Base-by-base conservation (phyloP, 2,113 vertebrate species). In the Lagopus muta region DNA sequence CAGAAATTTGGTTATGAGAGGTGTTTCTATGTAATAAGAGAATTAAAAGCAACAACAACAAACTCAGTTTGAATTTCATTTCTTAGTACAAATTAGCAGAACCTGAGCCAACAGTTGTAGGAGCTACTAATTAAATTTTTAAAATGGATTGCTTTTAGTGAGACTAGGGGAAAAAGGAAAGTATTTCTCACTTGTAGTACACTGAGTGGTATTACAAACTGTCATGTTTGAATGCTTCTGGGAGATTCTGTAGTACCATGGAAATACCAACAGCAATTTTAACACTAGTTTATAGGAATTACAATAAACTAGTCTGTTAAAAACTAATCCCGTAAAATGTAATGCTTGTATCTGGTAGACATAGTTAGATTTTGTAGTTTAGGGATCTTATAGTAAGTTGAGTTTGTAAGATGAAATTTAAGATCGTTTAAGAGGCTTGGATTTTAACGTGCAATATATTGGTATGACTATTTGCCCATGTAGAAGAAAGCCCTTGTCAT, bases 21-120 rank as follows among this genome's bases (percentile, higher is more conserved):
- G 4, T 73, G 18, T 8, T 84, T 85, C 2, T 13, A 5, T 2
- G 0, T 21, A 82, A 82, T 2, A 50, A 8, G 30, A 75, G 30
- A 48, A 36, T 50, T 11, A 72, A 90, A 64, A 24, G 0, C 0
- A 9, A 10, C 36, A 38, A 38, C 21, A 27, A 62, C 13, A 61
- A 61, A 17, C 13, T 73, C 1, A 58, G 82, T 91, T 82, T 89
- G 24, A 18, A 36, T 21, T 76, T 72, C 4, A 24, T 79, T 91
- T 85, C 18, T 13, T 73, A 91, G 40, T 27, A 65, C 8, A 74
- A 43, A 55, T 74, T 55, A 82, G 32, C n/a, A 91, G 62, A 66
- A 79, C 12, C 42, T n/a, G 30, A 96, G 45, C 21, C 43, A 91
- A 55, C 3, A 73, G 36, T 36, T 20, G 61, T 42, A 73, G 55